Base-by-base conservation (phyloP, 2,888 invertebrate genomes). In the Chaitophorus viminalis region DNA sequence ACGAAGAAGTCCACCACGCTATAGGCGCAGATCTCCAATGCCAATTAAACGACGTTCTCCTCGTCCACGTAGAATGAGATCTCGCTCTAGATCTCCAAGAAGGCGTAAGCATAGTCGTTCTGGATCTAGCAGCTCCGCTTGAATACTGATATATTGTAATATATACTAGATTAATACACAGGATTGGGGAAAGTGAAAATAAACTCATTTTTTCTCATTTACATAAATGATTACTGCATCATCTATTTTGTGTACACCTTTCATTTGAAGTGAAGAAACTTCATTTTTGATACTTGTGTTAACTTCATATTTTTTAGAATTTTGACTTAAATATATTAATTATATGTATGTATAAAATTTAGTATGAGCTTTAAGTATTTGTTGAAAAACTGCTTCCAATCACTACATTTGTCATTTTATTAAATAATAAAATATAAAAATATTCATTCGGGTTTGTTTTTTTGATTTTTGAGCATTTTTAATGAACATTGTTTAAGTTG, bases 41-140 rank as follows among this genome's bases (percentile, higher is more conserved):
- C 90, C 91, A 86, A 89, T 90, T 82, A 90, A 90, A 84, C 89
- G 90, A 36, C 89, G 90, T 65, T 89, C 90, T 60, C 89, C 90
- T 36, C 90, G 90, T 52, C 91, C 90, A 18, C 89, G 88, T n/a
- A 88, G 89, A 82, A 78, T 82, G 72, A 88, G 89, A 75, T 89
- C 89, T 36, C 89, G 89, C 33, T 89, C 89, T 31, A 88, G 89
- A 36, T 88, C 90, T 14, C 89, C 90, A 36, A 93, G 94, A 89
- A 94, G 94, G 90, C 94, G 94, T 90, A 94, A 94, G 91, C 94
- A 94, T 91, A 94, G 94, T 91, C 93, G 95, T 91, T 95, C 95
- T 90, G 95, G 95, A 90, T 95, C 95, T 89, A 95, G 95, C 91
- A 95, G 95, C 91, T 95, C 95, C 90, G 94, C 95, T 92, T 95